phyloP scores from a whole-genome alignment of 2,797 vertebrate species.

The Thunnus albacares region DNA sequence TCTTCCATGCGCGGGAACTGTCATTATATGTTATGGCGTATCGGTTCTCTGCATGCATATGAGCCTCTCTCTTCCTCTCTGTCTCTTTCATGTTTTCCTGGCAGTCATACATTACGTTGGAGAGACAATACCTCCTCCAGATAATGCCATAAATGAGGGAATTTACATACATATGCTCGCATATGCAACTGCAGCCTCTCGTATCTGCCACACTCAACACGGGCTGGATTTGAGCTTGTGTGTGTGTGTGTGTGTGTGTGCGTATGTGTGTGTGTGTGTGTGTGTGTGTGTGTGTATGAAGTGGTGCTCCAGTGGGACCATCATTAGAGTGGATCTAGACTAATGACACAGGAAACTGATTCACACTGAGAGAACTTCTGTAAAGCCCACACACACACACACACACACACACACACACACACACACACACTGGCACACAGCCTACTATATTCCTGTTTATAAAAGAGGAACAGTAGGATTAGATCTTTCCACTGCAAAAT shows the following conservation, averaged over 20 bases:
- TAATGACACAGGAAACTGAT: conserved; percentile 86
- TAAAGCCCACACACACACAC: conserved; percentile 55
- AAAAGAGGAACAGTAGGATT: conserved; percentile 56
- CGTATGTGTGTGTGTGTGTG: conserved; percentile 53
- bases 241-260: conserved; percentile 51
- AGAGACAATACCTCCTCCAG: conserved; percentile 89
- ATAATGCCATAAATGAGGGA: conserved; percentile 89
- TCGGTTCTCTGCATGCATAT: conserved; percentile 78
- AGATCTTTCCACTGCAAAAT: conserved; percentile 41
- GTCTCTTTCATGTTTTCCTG: conserved; percentile 81
- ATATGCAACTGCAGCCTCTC: conserved; percentile 75
- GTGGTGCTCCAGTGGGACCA: conserved; percentile 85
- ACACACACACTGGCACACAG: conserved; percentile 34
- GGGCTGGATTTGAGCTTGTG: conserved; percentile 54
- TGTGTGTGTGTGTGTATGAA: conserved; percentile 74
- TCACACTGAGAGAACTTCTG: conserved; percentile 80
- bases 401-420: conserved; percentile 44
- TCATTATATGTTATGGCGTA: conserved; percentile 83
- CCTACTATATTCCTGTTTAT: conserved; percentile 32
- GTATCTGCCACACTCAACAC: conserved; percentile 66
- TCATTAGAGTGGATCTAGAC: conserved; percentile 88
- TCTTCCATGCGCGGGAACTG: conserved; percentile 77
- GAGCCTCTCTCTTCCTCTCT: conserved; percentile 65
- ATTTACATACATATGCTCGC: conserved; percentile 87
- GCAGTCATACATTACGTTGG: conserved; percentile 83